A percentile compares a stretch with the other conserved stretches of the same genome.
Evolutionary conservation across 1,140 invertebrate species (phyloP).

Genomic region (Bombus breviceps): DNA sequence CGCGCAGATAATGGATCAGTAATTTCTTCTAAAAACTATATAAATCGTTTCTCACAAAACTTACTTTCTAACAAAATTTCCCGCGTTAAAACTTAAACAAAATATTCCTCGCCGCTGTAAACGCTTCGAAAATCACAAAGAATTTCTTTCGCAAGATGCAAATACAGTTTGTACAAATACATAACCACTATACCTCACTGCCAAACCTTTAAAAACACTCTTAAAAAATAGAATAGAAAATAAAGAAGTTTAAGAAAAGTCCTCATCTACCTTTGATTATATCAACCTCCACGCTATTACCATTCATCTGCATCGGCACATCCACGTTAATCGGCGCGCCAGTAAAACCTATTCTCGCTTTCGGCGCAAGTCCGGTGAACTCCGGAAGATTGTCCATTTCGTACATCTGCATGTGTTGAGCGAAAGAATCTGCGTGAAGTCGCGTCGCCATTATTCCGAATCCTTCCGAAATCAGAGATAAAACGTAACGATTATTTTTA

Average conservation of each 20-base stretch:
- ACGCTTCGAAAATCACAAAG: neutral
- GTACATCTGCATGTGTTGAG: conserved; percentile 45
- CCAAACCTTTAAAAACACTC: neutral
- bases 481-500: neutral
- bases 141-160: neutral
- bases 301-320: conserved; percentile 1
- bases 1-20: too few relatives aligned
- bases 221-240: neutral
- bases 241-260: neutral
- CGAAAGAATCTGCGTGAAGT: conserved; percentile 53
- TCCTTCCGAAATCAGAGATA: conserved; percentile 1
- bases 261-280: conserved; percentile 46
- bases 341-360: conserved; percentile 5
- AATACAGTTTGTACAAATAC: neutral
- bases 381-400: conserved; percentile 46
- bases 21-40: neutral
- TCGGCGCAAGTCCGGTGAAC: conserved; percentile 11
- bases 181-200: too few relatives aligned
- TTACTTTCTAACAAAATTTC: neutral
- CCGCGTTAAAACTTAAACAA: neutral
- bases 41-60: neutral
- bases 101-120: neutral
- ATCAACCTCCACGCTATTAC: conserved; percentile 32
- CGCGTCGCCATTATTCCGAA: conserved; percentile 57
- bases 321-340: neutral